Evolutionary conservation across 2,888 invertebrate genomes (phyloP).

Genomic region (Nemotelus nigrinus): DNA sequence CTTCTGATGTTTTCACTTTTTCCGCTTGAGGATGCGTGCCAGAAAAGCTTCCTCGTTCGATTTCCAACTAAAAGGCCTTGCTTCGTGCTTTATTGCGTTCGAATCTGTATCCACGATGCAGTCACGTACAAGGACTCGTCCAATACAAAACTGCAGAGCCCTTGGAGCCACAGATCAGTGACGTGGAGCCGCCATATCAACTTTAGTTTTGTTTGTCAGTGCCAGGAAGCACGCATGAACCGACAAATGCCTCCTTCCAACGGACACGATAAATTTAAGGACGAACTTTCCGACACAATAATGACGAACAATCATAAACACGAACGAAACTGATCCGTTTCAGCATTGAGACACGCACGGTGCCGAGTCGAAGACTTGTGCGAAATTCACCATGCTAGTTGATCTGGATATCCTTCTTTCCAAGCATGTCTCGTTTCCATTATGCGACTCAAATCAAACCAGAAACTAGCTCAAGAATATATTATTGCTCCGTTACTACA

Average conservation of each 20-base stretch:
- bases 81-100: no score
- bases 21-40: no score
- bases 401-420: neutral
- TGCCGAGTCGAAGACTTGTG: neutral
- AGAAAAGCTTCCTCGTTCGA: no score
- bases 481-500: no score
- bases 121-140: neutral
- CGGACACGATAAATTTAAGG: neutral
- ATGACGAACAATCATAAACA: neutral
- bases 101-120: neutral
- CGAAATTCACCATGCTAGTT: neutral
- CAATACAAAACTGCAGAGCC: neutral
- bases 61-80: no score
- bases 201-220: constrained; percentile 22
- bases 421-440: neutral
- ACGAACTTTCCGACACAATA: neutral
- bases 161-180: constrained; percentile 12
- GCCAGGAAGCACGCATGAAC: constrained; percentile 8
- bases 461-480: no score
- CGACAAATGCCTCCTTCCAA: neutral
- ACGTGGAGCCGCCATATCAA: constrained; percentile 21
- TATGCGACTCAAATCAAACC: neutral
- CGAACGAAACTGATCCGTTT: neutral
- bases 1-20: no score
- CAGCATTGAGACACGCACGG: neutral